Percentiles rank a stretch among this genome's conserved stretches.
phyloP scores from a whole-genome alignment of 2,888 invertebrate genomes.

The Orthonevra nobilis region DNA sequence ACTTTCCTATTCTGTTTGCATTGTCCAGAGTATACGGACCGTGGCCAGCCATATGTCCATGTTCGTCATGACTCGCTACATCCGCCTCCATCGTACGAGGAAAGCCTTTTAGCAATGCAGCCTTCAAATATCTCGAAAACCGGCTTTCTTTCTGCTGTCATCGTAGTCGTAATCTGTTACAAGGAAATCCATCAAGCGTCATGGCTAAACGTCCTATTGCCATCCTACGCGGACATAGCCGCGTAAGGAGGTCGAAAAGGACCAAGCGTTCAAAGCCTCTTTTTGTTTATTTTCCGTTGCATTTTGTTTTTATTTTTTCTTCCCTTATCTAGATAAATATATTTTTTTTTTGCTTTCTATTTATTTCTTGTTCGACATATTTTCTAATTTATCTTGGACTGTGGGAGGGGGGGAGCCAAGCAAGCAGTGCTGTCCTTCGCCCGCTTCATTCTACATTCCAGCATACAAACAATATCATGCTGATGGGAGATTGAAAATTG shows the following conservation, averaged over 20 bases:
- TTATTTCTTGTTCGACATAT: no score
- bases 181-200: constrained; percentile 37
- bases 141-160: not conserved
- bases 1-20: constrained; percentile 30
- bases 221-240: not conserved
- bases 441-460: not conserved
- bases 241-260: not conserved
- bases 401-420: no score
- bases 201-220: not conserved
- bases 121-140: constrained; percentile 18
- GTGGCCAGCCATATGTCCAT: no score
- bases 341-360: constrained; percentile 17
- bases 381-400: constrained; percentile 38
- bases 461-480: not conserved
- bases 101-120: no score
- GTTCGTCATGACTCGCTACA: constrained; percentile 3
- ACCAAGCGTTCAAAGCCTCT: constrained; percentile 29
- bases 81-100: no score
- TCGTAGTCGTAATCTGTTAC: constrained; percentile 35
- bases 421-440: no score
- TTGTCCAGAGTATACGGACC: not conserved
- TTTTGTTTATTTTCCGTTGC: constrained; percentile 17
- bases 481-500: constrained; percentile 28
- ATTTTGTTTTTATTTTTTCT: constrained; percentile 5
- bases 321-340: constrained; percentile 28